phyloP scores from a whole-genome alignment of 2,888 invertebrate genomes.

The Melanchra persicariae region DNA sequence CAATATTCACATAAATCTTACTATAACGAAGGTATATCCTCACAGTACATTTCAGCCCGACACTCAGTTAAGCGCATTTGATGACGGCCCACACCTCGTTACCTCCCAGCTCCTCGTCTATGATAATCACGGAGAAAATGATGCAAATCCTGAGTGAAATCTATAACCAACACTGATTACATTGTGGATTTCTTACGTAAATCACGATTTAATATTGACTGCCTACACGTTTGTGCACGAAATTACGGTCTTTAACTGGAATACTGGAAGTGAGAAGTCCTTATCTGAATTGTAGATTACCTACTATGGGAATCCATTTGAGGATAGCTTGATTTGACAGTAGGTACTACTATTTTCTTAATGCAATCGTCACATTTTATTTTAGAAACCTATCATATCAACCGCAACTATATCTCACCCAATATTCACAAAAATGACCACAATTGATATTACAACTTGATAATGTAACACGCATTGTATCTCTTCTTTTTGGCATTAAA shows the following conservation, averaged over 20 bases:
- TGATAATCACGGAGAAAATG: slow-evolving; percentile 62
- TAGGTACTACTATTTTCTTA: no score
- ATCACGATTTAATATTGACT: slow-evolving; percentile 39
- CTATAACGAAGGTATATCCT: slow-evolving; percentile 12
- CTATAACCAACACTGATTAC: slow-evolving; percentile 37
- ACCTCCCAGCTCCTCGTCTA: slow-evolving; percentile 46
- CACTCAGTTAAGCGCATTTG: slow-evolving; percentile 61
- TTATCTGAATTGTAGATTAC: slow-evolving; percentile 10
- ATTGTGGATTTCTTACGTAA: slow-evolving; percentile 56
- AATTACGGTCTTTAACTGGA: neutral
- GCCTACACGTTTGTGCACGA: slow-evolving; percentile 21
- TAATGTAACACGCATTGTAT: no score
- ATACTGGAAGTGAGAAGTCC: slow-evolving; percentile 5
- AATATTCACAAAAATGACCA: no score
- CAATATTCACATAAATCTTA: slow-evolving; percentile 53
- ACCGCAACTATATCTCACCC: no score
- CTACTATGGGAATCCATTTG: no score
- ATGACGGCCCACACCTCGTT: slow-evolving; percentile 68
- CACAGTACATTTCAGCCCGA: slow-evolving; percentile 15
- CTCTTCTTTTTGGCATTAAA: no score
- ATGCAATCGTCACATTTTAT: no score
- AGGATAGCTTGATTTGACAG: no score
- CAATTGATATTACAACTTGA: no score
- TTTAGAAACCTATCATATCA: no score
- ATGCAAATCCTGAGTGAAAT: slow-evolving; percentile 60